Evolutionary conservation across 2,888 invertebrate species (phyloP), one percentile per base, ranked within the genome.

Genomic region (Plagodis pulveraria): DNA sequence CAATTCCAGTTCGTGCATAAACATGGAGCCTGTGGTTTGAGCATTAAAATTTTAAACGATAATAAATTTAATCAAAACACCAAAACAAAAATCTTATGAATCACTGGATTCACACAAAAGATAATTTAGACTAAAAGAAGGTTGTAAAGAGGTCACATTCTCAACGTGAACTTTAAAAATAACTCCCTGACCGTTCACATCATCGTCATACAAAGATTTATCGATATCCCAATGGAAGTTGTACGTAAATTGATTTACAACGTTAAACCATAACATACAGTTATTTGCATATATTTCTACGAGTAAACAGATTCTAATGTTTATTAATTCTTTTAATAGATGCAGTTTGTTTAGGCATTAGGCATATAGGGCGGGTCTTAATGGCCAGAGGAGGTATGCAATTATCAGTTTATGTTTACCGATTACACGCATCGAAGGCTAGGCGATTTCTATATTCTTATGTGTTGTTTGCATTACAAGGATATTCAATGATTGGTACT

Each of bases 321-420:
- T 67, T 56, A 70, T 71, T 70, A 70, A 70, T 71, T 73, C 65
- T 66, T 65, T 50, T 32, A 36, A 10, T 69, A 66, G 52, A 34
- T 12, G 40, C 34, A 45, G 9, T 49, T 44, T 36, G 35, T 8
- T 9, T 33, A 56, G 52, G 5, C 7, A 55, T 54, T 61, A 59
- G 55, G 51, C 59, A 50, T 56, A 43, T 46, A 56, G 60, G 56
- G 64, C 59, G 53, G 63, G 53, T 10, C 58, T 54, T 62, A 67
- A 69, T 75, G 70, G 62, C 66, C 56, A 58, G 33, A 64, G 64
- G 59, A 70, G 75, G 78, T 76, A 81, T 81, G 82, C 78, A 78
- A 82, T 86, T 81, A 83, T 86, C 81, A 83, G 79, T 76, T 76
- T 76, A 81, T 83, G 81, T 82, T 86, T 86, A 84, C 81, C 80